Evolutionary conservation across 2,113 vertebrate species (phyloP), one percentile per base, ranked within the genome.

Genomic region (Oxyura jamaicensis): DNA sequence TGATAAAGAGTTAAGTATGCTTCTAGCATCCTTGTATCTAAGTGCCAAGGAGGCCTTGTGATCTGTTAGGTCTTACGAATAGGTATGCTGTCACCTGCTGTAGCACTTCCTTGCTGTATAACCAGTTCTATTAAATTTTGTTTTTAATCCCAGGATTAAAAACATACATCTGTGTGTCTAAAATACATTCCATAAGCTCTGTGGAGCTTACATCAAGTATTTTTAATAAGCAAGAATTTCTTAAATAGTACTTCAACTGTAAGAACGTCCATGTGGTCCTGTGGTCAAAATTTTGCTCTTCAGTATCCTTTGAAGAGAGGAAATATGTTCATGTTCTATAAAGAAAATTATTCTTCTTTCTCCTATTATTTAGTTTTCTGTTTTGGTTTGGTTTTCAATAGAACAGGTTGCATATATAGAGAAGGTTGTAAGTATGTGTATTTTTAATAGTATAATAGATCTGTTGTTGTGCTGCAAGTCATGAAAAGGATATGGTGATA

Each of bases 201-300:
- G n/a, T 41, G 25, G 68, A 81, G 72, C 33, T 95, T 91, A 83
- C 14, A 88, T 86, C 10, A 56, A 67, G 42, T 55, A 65, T 81
- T 93, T 75, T 78, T 60, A 86, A 83, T 88, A 77, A 86, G 55
- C 21, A 83, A 89, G n/a, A 33, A 92, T 76, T 91, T 90, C 15
- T 78, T 86, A 28, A 90, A 28, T 26, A 85, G 22, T 16, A 42
- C 77, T 89, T 95, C 4, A 84, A 59, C 82, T 96, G 10, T 65
- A 81, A 78, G 46, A 83, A 52, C 63, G 52, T 85, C 48, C 29
- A 44, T 50, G 44, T 20, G 13, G 8, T 75, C 68, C 55, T 58
- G 21, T 76, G 59, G 59, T 74, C 72, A 86, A 83, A 92, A 74
- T 62, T 62, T 3, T 90, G 22, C 76, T 77, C 50, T 50, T 77